Evolutionary conservation across 2,888 invertebrate species (phyloP).

Genomic region (Axea sp.): DNA sequence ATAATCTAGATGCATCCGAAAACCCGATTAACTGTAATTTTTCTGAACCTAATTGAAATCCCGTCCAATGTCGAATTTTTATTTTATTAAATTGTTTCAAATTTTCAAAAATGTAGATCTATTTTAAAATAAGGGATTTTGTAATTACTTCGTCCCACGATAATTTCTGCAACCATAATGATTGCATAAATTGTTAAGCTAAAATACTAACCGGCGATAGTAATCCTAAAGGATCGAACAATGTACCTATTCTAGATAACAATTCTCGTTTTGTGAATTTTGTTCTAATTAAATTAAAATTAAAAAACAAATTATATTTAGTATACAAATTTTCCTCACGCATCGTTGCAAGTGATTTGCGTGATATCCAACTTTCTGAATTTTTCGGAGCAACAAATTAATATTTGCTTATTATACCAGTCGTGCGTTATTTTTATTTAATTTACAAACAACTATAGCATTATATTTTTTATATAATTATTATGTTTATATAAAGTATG

Average conservation of each 20-base stretch:
- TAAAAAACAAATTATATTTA: too few relatives aligned
- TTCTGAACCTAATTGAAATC: background rate
- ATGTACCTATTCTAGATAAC: background rate
- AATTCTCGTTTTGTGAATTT: background rate
- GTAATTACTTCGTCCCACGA: background rate
- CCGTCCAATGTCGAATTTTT: background rate
- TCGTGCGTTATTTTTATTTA: too few relatives aligned
- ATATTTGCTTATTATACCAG: too few relatives aligned
- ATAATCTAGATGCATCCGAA: background rate
- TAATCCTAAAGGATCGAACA: background rate
- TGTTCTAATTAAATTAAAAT: too few relatives aligned
- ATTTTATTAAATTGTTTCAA: background rate
- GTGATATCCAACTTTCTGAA: too few relatives aligned
- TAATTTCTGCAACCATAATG: background rate
- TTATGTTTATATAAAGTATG: too few relatives aligned
- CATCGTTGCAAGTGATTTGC: too few relatives aligned
- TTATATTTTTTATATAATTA: too few relatives aligned
- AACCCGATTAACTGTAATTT: conserved; percentile 4
- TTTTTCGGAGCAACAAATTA: too few relatives aligned
- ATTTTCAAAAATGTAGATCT: background rate
- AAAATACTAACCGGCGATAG: background rate
- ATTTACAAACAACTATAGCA: too few relatives aligned
- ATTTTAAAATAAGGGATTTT: too few relatives aligned
- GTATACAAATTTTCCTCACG: too few relatives aligned
- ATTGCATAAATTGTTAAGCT: background rate